phyloP scores from a whole-genome alignment of 2,113 vertebrate genomes.

The Cyprinodon variegatus region DNA sequence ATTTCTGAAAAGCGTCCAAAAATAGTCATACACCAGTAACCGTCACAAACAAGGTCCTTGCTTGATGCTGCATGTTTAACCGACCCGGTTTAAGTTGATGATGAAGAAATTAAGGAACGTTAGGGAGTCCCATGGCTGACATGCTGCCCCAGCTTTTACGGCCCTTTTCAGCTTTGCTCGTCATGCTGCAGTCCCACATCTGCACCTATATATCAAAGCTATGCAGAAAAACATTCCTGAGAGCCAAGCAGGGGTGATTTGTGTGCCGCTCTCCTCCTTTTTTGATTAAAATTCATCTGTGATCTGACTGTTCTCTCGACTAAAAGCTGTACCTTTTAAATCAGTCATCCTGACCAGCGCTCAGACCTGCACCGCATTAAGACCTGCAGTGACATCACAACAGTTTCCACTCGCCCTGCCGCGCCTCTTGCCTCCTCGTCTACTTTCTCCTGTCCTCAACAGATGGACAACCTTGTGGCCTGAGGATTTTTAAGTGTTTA shows the following conservation, averaged over 20 bases:
- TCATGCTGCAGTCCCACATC: conserved; percentile 77
- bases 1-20: not conserved
- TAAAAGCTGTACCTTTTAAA: conserved; percentile 80
- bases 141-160: conserved; percentile 59
- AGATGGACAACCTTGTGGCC: conserved; percentile 76
- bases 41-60: not conserved
- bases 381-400: conserved; percentile 71
- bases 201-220: conserved; percentile 80
- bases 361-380: conserved; percentile 73
- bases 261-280: conserved; percentile 77
- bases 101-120: conserved; percentile 59
- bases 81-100: conserved; percentile 48
- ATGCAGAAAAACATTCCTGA: conserved; percentile 79
- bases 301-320: conserved; percentile 77
- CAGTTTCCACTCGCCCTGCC: conserved; percentile 62
- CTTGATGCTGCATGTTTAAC: conserved; percentile 19
- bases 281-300: conserved; percentile 82
- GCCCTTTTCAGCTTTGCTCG: conserved; percentile 63
- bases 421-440: conserved; percentile 62
- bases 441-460: conserved; percentile 69
- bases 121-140: conserved; percentile 67
- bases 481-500: conserved; percentile 80
- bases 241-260: conserved; percentile 78
- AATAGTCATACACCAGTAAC: not conserved
- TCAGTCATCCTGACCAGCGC: conserved; percentile 72